These are phyloP conservation scores for Manis pentadactyla DNA, from an alignment of 2,797 vertebrate species.

Conservation along the genomic window DNA sequence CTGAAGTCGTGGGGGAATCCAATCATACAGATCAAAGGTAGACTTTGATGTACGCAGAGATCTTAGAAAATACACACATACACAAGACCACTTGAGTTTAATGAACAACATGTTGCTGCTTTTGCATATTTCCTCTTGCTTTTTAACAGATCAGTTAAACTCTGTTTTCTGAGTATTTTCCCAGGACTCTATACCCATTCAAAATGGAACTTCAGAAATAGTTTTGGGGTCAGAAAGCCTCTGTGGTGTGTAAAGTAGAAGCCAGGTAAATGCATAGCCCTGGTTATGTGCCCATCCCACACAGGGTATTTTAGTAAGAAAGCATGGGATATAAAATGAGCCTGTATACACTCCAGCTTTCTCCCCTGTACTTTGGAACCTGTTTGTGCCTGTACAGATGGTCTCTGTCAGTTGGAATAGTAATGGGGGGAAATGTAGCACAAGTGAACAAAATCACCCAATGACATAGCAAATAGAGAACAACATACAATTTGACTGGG, in stretches of 20 bases:
- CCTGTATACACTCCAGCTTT: background rate
- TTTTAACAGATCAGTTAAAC: constrained; percentile 11
- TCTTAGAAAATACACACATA: constrained; percentile 24
- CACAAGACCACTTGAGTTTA: background rate
- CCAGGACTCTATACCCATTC: background rate
- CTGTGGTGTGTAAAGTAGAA: background rate
- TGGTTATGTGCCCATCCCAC: background rate
- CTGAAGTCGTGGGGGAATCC: constrained; percentile 21
- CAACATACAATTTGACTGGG: background rate
- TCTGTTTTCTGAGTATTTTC: constrained; percentile 3
- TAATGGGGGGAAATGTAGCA: constrained; percentile 23
- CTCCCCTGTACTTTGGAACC: constrained; percentile 65
- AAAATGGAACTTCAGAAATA: background rate
- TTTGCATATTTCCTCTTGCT: constrained; percentile 30
- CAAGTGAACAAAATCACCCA: constrained; percentile 63
- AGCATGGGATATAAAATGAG: background rate
- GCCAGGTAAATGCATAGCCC: background rate
- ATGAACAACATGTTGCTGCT: constrained; percentile 19
- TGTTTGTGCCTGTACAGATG: constrained; percentile 61
- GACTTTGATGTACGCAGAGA: background rate
- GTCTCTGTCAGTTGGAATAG: constrained; percentile 67
- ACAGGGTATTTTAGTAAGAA: constrained; percentile 54
- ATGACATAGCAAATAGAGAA: constrained; percentile 60
- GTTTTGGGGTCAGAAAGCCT: too few relatives aligned
- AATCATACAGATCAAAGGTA: constrained; percentile 2